Conservation (phyloP, 2,888 invertebrate genomes). For the Dynastes tityus region DNA sequence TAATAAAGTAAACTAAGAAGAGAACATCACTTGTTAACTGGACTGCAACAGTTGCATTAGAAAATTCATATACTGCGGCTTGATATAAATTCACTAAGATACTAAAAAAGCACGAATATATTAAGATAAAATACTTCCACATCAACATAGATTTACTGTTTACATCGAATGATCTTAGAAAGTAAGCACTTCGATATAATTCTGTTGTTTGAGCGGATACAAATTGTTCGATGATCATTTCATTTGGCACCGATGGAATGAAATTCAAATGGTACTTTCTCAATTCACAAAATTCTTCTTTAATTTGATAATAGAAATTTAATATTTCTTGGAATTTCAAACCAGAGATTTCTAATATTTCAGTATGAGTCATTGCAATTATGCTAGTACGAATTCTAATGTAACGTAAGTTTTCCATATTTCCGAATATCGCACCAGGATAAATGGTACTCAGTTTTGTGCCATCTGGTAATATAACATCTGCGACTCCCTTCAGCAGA, state of each 20-base stretch:
- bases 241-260: slow-evolving; percentile 26
- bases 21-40: slow-evolving; percentile 42
- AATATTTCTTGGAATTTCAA: slow-evolving; percentile 33
- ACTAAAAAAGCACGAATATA: slow-evolving; percentile 41
- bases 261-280: slow-evolving; percentile 40
- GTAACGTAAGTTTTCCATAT: slow-evolving; percentile 50
- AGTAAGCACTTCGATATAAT: slow-evolving; percentile 21
- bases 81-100: slow-evolving; percentile 47
- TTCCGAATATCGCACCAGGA: slow-evolving; percentile 56
- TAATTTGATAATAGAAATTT: slow-evolving; percentile 19
- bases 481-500: slow-evolving; percentile 54
- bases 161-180: slow-evolving; percentile 38
- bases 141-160: slow-evolving; percentile 21
- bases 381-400: slow-evolving; percentile 52
- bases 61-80: slow-evolving; percentile 35
- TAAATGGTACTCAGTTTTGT: slow-evolving; percentile 54
- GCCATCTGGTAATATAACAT: slow-evolving; percentile 57
- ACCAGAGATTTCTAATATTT: slow-evolving; percentile 45
- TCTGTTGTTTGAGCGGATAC: not conserved
- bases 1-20: slow-evolving; percentile 37
- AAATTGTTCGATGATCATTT: not conserved
- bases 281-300: slow-evolving; percentile 38
- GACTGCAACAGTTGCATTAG: slow-evolving; percentile 1
- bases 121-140: slow-evolving; percentile 37
- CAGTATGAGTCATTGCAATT: slow-evolving; percentile 54